Percentiles rank a stretch among this genome's conserved stretches.
phyloP scores from a whole-genome alignment of 2,797 vertebrate genomes.

The Pangasius macronema region DNA sequence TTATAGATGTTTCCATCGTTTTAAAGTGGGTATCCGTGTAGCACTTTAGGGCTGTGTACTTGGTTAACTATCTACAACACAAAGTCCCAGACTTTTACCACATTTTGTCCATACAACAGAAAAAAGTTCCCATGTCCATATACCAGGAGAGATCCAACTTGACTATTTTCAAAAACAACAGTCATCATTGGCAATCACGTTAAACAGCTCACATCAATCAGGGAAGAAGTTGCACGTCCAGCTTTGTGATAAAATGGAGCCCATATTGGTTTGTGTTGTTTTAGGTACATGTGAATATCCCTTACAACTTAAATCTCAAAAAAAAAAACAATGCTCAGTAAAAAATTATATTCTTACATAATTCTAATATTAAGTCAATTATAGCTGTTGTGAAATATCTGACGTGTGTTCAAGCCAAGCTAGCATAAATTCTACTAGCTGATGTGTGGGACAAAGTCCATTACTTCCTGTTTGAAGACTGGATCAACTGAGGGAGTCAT shows the following conservation, averaged over 20 bases:
- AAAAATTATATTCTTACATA: background rate
- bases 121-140: background rate
- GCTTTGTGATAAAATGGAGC: background rate
- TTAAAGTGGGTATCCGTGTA: background rate
- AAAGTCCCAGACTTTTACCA: background rate
- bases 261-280: background rate
- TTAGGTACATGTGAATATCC: background rate
- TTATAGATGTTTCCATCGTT: slow-evolving; percentile 21
- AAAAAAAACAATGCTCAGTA: too few species aligned
- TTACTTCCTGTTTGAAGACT: background rate
- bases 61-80: background rate
- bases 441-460: background rate
- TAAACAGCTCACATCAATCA: background rate
- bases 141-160: background rate
- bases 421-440: background rate
- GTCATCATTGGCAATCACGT: background rate
- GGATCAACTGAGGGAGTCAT: background rate
- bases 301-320: background rate
- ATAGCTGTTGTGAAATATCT: background rate
- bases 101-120: background rate
- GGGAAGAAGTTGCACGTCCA: background rate
- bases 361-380: background rate
- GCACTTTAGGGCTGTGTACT: background rate
- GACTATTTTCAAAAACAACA: background rate
- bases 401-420: background rate